Base-by-base conservation (phyloP, 1,140 invertebrate genomes). In the Pararge aegeria region DNA sequence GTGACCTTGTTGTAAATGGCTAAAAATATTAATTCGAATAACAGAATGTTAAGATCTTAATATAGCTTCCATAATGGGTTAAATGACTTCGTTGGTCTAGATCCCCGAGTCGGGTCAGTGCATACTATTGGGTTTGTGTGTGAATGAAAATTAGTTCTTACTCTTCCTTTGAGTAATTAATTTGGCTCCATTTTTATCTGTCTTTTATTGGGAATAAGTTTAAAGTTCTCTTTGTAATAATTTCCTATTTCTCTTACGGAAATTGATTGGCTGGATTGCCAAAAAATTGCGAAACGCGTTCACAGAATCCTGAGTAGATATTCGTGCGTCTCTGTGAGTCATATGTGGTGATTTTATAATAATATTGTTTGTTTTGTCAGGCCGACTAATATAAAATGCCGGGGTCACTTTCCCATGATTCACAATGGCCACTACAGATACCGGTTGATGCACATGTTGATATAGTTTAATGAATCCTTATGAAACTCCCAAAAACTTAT, bases 331-430 rank as follows among this genome's bases (percentile, higher is more conserved):
- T 46, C 16, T 16, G 16, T 46, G 42, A 46, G 42, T 46, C 42
- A 46, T 20, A 12, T 12, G 16, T 46, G 42, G 42, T n/a, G 42
- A 46, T 46, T 46, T 46, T 46, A 46, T 46, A n/a, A 46, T 46
- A 20, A 46, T 42, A 42, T 18, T 20, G 42, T 46, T 46, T 46
- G 42, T 46, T 44, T 46, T 46, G 42, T 46, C 42, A 20, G 10
- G 42, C 42, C 42, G 42, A 46, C 42, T 46, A 46, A n/a, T n/a
- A n/a, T n/a, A 27, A 27, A 12, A 46, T 46, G 42, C 10, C 12
- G 20, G 20, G 42, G 42, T 20, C 42, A 12, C 42, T 46, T 46
- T 46, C 42, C 20, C 42, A 46, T 46, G 42, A 46, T 7, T 46
- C 42, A 46, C 42, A 18, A 46, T 12, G 18, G 42, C 10, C 18